phyloP scores from a whole-genome alignment of 1,140 invertebrate species.

The Ladona fulva region DNA sequence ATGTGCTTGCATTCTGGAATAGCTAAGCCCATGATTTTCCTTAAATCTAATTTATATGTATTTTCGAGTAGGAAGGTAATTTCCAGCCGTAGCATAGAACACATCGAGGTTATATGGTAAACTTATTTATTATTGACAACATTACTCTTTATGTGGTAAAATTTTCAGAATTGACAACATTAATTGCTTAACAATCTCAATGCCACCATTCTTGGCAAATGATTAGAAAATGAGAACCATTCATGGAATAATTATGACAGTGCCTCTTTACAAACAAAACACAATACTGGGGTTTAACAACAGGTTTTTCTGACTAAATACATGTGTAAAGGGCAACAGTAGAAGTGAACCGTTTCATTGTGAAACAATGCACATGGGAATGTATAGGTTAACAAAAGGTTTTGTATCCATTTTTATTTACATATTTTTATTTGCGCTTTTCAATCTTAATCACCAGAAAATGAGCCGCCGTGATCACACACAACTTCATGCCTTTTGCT shows the following conservation, averaged over 20 bases:
- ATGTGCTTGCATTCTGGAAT: no score
- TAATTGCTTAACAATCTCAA: conserved; percentile 7
- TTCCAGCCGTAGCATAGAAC: no score
- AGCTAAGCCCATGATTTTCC: no score
- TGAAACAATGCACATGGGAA: conserved; percentile 5
- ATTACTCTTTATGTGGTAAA: conserved; percentile 10
- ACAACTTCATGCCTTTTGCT: background rate
- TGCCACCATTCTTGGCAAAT: background rate
- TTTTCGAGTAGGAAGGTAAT: no score
- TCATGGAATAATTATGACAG: background rate
- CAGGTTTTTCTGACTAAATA: background rate
- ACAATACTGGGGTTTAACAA: background rate
- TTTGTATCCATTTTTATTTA: background rate
- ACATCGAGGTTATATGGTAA: background rate
- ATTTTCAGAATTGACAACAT: conserved; percentile 10
- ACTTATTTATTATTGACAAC: conserved; percentile 8
- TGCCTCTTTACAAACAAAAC: background rate
- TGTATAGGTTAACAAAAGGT: conserved; percentile 2
- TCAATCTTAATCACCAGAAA: background rate
- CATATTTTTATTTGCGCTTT: background rate
- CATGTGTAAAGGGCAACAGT: background rate
- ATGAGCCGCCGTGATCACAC: background rate
- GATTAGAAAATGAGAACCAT: background rate
- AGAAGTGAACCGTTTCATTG: background rate
- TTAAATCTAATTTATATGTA: no score